Conservation (phyloP, 2,888 invertebrate species). For the Listrodromus nycthemerus region DNA sequence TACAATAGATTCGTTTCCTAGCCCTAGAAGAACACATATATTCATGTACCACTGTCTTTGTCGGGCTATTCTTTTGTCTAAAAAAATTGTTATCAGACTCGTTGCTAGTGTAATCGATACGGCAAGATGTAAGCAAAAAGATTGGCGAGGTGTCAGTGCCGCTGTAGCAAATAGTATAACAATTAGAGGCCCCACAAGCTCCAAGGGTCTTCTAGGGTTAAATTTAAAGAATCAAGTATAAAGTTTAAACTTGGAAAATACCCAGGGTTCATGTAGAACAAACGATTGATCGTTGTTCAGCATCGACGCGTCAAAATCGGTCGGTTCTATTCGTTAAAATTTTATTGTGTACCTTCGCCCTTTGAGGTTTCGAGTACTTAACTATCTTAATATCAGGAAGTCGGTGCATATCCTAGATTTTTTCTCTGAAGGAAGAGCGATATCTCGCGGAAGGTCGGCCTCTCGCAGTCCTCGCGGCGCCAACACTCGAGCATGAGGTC, state of each 20-base stretch:
- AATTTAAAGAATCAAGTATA: neutral
- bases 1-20: neutral
- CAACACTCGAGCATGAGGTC: slow-evolving; percentile 95
- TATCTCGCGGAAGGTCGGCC: slow-evolving; percentile 93
- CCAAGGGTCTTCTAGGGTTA: neutral
- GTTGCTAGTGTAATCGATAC: neutral
- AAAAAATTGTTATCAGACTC: neutral
- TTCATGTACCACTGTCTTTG: neutral
- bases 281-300: neutral
- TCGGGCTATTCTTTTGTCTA: neutral
- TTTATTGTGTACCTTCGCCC: slow-evolving; percentile 33
- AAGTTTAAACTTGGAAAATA: slow-evolving; percentile 1
- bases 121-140: neutral
- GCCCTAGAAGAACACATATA: slow-evolving; percentile 7
- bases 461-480: slow-evolving; percentile 90
- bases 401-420: slow-evolving; percentile 87
- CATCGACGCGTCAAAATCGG: neutral
- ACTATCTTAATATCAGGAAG: slow-evolving; percentile 82
- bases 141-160: neutral
- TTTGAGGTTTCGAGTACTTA: slow-evolving; percentile 39
- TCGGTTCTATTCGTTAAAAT: slow-evolving; percentile 20
- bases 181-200: neutral
- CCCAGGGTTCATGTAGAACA: neutral
- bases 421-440: slow-evolving; percentile 92
- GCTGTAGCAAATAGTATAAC: neutral